Conservation (phyloP, 2,888 invertebrate genomes). For the Thymelicus acteon region DNA sequence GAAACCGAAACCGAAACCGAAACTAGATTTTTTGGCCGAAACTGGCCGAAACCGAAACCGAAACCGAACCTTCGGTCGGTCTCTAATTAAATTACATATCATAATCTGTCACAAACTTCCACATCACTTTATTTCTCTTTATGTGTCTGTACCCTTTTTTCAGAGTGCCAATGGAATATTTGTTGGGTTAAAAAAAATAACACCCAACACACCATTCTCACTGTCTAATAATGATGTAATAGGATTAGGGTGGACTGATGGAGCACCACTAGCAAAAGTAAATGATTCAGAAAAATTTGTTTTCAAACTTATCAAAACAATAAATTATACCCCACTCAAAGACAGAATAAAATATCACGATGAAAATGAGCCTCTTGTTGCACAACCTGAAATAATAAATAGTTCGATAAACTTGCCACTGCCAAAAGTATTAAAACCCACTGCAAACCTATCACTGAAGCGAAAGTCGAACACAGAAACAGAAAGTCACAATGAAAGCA, state of each 20-base stretch:
- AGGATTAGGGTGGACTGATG: conserved; percentile 80
- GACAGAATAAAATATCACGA: conserved; percentile 61
- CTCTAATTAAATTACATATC: too few species aligned
- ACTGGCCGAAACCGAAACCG: too few species aligned
- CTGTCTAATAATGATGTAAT: conserved; percentile 77
- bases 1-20: too few species aligned
- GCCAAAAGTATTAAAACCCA: conserved; percentile 54
- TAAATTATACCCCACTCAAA: conserved; percentile 42
- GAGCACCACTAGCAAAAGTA: conserved; percentile 57
- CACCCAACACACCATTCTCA: conserved; percentile 58
- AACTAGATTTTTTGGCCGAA: too few species aligned
- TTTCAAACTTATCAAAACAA: conserved; percentile 62
- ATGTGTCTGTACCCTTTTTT: conserved; percentile 46
- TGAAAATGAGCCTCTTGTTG: conserved; percentile 59
- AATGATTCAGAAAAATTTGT: conserved; percentile 68
- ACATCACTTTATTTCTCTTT: not conserved
- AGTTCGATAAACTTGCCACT: conserved; percentile 32
- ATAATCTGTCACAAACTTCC: too few species aligned
- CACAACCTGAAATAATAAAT: conserved; percentile 56
- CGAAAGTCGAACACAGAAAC: conserved; percentile 18
- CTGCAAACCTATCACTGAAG: conserved; percentile 18
- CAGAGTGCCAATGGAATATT: conserved; percentile 86
- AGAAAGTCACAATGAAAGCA: not conserved
- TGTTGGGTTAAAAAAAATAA: conserved; percentile 74
- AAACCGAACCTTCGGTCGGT: too few species aligned